Base-by-base conservation (phyloP, 2,797 vertebrate genomes). In the Rhadinocentrus ornatus region DNA sequence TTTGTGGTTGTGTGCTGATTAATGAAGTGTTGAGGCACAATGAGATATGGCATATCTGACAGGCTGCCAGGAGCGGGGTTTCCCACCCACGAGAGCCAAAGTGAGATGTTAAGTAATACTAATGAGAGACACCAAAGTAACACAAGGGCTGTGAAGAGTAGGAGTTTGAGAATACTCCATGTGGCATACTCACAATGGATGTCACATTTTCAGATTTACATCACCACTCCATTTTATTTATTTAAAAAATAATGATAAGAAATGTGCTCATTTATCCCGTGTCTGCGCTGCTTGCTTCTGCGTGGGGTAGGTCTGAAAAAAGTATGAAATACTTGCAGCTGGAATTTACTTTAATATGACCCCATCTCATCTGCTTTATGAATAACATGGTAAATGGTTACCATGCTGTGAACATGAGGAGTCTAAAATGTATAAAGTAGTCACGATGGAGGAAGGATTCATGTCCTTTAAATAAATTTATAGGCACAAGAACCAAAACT, bases 101-200 rank as follows among this genome's bases (percentile, higher is more conserved):
- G 70, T 68, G 83, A 86, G 77, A 73, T 70, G 78, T 86, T 91
- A 75, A 88, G 78, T 85, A 87, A 88, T 78, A 73, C 81, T 86
- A 86, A 89, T 88, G 86, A 88, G 72, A 75, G 53, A 62, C 81
- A 82, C 46, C 67, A 77, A 69, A 71, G 72, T 32, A 58, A 56
- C 32, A 54, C 52, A n/a, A 67, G 69, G 67, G 78, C 78, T 75
- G 57, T 54, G 64, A 56, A 8, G 77, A 66, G 73, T 80, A 72
- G 78, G 65, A 84, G 68, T 62, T 6, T 72, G 68, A 31, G 24
- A 68, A 52, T 32, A 31, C 20, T 58, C 37, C 8, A 15, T 62
- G 59, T 59, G 44, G 58, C 5, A 0, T 64, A 15, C 53, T 76
- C 65, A 69, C 71, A 55, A 64, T n/a, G 18, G 20, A 26, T 39